phyloP scores from a whole-genome alignment of 2,797 vertebrate species.

The Choloepus didactylus region DNA sequence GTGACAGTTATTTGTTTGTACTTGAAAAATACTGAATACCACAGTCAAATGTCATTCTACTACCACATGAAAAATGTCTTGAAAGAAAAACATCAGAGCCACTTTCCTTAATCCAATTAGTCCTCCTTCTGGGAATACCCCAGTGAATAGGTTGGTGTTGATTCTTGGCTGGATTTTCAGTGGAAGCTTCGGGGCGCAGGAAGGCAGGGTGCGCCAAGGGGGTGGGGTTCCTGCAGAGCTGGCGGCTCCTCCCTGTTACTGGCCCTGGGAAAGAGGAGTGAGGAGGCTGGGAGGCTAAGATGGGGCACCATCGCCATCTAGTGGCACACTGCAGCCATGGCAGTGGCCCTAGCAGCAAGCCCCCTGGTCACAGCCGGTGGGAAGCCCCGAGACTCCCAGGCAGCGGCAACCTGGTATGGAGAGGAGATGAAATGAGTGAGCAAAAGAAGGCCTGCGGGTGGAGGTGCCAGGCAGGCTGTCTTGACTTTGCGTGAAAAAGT shows the following conservation, averaged over 20 bases:
- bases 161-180: not conserved
- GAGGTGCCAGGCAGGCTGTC: not conserved
- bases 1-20: not conserved
- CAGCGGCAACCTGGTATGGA: too few relatives aligned
- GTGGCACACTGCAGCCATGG: not conserved
- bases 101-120: not conserved
- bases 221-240: not conserved
- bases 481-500: not conserved
- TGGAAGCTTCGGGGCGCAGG: not conserved
- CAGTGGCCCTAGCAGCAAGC: not conserved
- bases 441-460: not conserved
- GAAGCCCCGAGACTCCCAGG: too few relatives aligned
- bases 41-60: not conserved
- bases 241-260: not conserved
- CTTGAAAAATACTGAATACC: not conserved
- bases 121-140: not conserved
- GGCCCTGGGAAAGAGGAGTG: not conserved
- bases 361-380: not conserved
- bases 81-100: not conserved
- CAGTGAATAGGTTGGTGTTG: not conserved
- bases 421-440: not conserved
- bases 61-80: not conserved
- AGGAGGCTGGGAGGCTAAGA: not conserved
- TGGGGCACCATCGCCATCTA: slow-evolving; percentile 61
- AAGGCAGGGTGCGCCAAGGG: not conserved